Evolutionary conservation across 2,113 vertebrate genomes (phyloP), one percentile per base, ranked within the genome.

Genomic region (Corydoras sp.): DNA sequence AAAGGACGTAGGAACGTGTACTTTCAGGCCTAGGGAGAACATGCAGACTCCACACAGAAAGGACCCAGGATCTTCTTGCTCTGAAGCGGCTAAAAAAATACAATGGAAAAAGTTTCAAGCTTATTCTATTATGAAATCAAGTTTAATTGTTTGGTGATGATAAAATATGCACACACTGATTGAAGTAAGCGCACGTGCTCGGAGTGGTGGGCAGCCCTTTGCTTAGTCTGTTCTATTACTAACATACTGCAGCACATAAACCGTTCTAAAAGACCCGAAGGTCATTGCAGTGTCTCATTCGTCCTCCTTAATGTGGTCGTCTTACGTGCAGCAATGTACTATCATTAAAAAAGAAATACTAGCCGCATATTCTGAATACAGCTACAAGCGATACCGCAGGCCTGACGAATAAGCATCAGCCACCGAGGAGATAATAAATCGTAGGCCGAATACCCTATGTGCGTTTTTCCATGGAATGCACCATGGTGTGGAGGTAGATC

Each of bases 401-500:
- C 11, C 13, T n/a, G 35, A 49, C 13, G 8, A 59, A 13, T 35
- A 71, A 71, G 66, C 54, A 51, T 24, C 55, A 53, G 18, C 71
- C 49, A 29, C 63, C 18, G 11, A 31, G 5, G 31, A 61, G 15
- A 63, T 53, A 62, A 70, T 66, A 60, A 32, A 10, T 10, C 54
- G 35, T 71, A 68, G 58, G 58, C 62, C 54, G 68, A 63, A 49
- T 60, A 65, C 31, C 35, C 18, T n/a, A 51, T 32, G 76, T 76
- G 43, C 30, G 43, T 62, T 53, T 7, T 51, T 9, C 50, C 75
- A n/a, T 1, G 56, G 79, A 73, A 74, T 76, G 64, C 54, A 58
- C 29, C 49, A 29, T 35, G 0, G 50, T 64, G 76, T 31, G 64
- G 76, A 75, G 59, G 51, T 69, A 5, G 1, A 79, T 87, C 75